Conservation (phyloP, 2,888 invertebrate genomes). For the Acleris laterana region DNA sequence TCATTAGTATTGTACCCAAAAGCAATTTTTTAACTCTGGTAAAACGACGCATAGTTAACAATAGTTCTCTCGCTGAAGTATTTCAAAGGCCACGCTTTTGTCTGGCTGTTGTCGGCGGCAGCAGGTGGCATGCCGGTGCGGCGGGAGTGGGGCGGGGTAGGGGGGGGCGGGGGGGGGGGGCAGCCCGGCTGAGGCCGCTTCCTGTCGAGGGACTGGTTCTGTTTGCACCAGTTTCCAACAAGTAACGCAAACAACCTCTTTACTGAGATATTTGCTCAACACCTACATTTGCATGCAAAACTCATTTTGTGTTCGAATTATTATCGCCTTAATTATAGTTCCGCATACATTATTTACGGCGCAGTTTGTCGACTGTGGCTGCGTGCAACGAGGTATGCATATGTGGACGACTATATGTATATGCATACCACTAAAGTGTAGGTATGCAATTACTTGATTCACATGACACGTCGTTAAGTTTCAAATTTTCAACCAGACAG, state of each 20-base stretch:
- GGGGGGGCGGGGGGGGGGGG: slow-evolving; percentile 45
- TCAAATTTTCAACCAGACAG: background rate
- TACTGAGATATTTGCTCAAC: slow-evolving; percentile 56
- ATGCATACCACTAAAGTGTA: background rate
- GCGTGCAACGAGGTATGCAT: slow-evolving; percentile 7
- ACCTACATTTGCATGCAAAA: slow-evolving; percentile 47
- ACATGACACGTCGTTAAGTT: background rate
- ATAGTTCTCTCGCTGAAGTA: slow-evolving; percentile 8
- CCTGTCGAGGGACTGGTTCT: slow-evolving; percentile 81
- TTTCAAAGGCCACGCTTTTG: slow-evolving; percentile 29
- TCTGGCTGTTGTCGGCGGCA: slow-evolving; percentile 22
- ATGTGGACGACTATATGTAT: background rate
- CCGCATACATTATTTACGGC: slow-evolving; percentile 37
- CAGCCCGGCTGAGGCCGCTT: slow-evolving; percentile 72
- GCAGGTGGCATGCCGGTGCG: slow-evolving; percentile 43
- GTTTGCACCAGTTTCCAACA: slow-evolving; percentile 78
- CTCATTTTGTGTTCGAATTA: slow-evolving; percentile 39
- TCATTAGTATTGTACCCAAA: background rate
- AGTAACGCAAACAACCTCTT: slow-evolving; percentile 67
- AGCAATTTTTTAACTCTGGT: background rate
- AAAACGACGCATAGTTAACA: background rate
- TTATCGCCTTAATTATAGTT: slow-evolving; percentile 40
- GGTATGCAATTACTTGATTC: background rate
- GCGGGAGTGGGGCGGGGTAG: slow-evolving; percentile 41
- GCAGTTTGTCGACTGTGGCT: slow-evolving; percentile 23